Base-by-base conservation (phyloP, 2,888 invertebrate genomes). In the Uropetala carovei region DNA sequence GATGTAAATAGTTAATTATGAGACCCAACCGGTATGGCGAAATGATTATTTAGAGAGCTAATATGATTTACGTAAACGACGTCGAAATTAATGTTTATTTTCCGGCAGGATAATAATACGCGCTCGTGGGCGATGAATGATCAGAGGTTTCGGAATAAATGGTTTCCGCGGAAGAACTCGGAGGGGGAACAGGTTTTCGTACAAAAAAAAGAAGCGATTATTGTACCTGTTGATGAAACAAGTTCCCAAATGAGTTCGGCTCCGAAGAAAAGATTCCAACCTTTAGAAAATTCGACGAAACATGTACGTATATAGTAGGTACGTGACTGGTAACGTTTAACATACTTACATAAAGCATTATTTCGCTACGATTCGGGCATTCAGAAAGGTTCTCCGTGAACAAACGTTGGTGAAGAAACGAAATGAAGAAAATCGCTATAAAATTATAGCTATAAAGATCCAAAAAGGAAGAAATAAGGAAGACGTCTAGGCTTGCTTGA, bases 11-110 rank as follows among this genome's bases (percentile, higher is more conserved):
- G 43, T 43, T 43, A 43, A 43, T 43, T 43, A 43, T 43, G 43
- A 43, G 1, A 43, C 1, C 1, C 43, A 43, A 43, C 43, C 43
- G 43, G 43, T 43, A 43, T 43, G 5, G 43, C 3, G 43, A 43
- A 43, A 1, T 43, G 43, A 43, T 43, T 43, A 43, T 43, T 43
- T 43, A 43, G 43, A 43, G 43, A 43, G 43, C 43, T 75, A 11
- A 27, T 75, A 75, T 27, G 75, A 75, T 75, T 22, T 27, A 75
- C 75, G 75, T 22, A 75, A 75, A 75, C 75, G 75, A 75, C 27
- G 27, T 22, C 22, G 27, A 27, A 22, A 27, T 75, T 75, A 75
- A 75, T 75, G 75, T 27, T 75, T 22, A 18, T 22, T 43, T 68
- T n/a, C 68, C 22, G 22, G 11, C 75, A 75, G 75, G 75, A 75